These are phyloP conservation scores for Tragelaphus scriptus DNA, from an alignment of 2,113 vertebrate species.

Conservation along the genomic window DNA sequence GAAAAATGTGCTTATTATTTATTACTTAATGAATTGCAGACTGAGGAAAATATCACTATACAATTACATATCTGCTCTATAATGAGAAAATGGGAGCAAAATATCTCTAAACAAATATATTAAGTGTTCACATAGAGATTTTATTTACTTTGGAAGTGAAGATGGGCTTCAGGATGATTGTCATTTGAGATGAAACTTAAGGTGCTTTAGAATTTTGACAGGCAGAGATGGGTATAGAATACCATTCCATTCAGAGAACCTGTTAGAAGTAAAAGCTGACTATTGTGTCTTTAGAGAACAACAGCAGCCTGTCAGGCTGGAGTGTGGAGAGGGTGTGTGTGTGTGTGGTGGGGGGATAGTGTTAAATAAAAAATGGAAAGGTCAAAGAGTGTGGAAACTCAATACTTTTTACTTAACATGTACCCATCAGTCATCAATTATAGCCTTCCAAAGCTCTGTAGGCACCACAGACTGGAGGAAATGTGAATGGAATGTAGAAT, in stretches of 20 bases:
- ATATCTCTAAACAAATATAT: neutral
- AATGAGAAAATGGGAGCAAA: conserved; percentile 2
- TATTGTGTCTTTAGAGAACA: neutral
- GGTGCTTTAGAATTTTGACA: neutral
- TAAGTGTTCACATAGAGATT: neutral
- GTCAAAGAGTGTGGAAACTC: neutral
- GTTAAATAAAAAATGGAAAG: neutral
- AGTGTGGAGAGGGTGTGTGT: neutral
- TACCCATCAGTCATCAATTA: neutral
- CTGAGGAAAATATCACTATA: neutral
- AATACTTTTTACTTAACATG: neutral
- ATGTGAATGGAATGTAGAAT: no score
- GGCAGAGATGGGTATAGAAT: neutral
- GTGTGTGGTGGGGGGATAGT: fast-evolving
- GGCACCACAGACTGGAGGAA: no score
- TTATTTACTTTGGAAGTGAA: neutral
- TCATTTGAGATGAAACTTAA: neutral
- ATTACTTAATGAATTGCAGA: neutral
- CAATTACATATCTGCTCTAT: neutral
- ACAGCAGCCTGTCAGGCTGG: neutral
- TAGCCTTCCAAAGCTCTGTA: neutral
- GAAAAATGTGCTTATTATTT: neutral
- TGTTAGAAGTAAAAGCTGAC: neutral
- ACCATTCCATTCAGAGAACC: neutral
- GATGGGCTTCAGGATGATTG: neutral